Percentiles rank a stretch among this genome's conserved stretches.
Evolutionary conservation across 2,888 invertebrate species (phyloP).

Genomic region (Pantelozetes paolii): DNA sequence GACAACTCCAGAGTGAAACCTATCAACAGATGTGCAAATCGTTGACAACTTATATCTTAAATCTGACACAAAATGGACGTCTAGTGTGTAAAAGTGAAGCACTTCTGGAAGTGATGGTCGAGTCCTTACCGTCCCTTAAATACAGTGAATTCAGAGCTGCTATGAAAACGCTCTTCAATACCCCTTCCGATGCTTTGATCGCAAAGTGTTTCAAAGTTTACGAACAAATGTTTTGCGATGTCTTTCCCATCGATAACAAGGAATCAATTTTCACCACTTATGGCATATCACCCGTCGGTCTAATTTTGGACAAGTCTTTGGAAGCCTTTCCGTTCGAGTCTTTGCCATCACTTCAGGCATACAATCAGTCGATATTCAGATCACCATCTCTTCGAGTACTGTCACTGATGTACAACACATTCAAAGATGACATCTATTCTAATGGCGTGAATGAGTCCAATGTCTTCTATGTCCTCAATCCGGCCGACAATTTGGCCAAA

Average conservation of each 20-base stretch:
- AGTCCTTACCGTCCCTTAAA: conserved; percentile 35
- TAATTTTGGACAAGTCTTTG: conserved; percentile 53
- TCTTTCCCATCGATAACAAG: conserved; percentile 31
- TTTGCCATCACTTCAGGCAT: conserved; percentile 59
- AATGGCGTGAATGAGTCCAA: conserved; percentile 59
- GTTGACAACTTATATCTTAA: not conserved
- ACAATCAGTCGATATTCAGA: conserved; percentile 65
- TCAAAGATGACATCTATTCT: conserved; percentile 34
- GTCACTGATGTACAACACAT: conserved; percentile 28
- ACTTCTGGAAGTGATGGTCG: conserved; percentile 36
- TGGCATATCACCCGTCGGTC: conserved; percentile 48
- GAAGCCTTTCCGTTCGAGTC: conserved; percentile 77
- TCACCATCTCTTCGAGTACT: conserved; percentile 63
- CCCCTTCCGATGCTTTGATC: not conserved
- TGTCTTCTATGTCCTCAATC: conserved; percentile 64
- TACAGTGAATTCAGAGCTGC: conserved; percentile 33
- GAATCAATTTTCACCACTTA: not conserved
- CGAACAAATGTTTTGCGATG: not conserved
- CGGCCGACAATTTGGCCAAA: conserved; percentile 63
- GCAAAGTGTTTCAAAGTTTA: conserved; percentile 14
- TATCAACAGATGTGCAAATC: not conserved
- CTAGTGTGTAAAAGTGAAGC: not conserved
- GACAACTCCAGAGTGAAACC: conserved; percentile 5
- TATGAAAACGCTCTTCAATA: conserved; percentile 16
- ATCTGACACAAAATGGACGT: not conserved